Evolutionary conservation across 2,888 invertebrate species (phyloP), one percentile per base, ranked within the genome.

Genomic region (Taenaris catops): DNA sequence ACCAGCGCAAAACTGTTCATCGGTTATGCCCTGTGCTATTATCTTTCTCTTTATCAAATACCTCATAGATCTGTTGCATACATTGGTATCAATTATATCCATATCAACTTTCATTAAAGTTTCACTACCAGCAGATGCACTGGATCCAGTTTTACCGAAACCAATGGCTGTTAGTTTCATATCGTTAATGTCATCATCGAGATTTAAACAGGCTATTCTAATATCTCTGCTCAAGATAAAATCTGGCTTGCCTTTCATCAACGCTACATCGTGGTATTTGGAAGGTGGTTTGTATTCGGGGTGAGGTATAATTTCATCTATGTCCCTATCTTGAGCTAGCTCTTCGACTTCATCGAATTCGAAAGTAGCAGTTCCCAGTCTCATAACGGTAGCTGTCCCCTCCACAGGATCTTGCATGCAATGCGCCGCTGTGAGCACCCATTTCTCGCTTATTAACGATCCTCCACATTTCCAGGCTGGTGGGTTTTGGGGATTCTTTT

Each of bases 211-310:
- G 0, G 91, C 90, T 1, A 92, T 92, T 41, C 90, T 70, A 8
- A 92, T 87, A 38, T 87, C 84, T 14, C 88, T 68, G 23, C 67
- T 87, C 3, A 91, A 68, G 1, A 65, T 51, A 4, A 90, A 89
- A 0, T 74, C 62, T 7, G 62, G 51, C 3, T 80, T 69, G 18
- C 92, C 67, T 55, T 76, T 86, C 46, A 93, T 74, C 4, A 94
- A 57, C 0, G 91, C 93, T 33, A 94, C 90, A 48, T 94, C 93
- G 52, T 93, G 87, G 28, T 83, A 87, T 49, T 87, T 87, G 0
- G 88, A 81, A 0, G 90, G 88, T 0, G 88, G 72, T 20, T 74
- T 76, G 53, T 90, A 91, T 1, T 73, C 60, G 0, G 91, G 91
- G 63, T 92, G 91, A 0, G 65, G 48, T 0, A 89, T 58, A 0